These are phyloP conservation scores for Peromyscus aztecus DNA, from an alignment of 2,797 vertebrate genomes.

Conservation along the genomic window DNA sequence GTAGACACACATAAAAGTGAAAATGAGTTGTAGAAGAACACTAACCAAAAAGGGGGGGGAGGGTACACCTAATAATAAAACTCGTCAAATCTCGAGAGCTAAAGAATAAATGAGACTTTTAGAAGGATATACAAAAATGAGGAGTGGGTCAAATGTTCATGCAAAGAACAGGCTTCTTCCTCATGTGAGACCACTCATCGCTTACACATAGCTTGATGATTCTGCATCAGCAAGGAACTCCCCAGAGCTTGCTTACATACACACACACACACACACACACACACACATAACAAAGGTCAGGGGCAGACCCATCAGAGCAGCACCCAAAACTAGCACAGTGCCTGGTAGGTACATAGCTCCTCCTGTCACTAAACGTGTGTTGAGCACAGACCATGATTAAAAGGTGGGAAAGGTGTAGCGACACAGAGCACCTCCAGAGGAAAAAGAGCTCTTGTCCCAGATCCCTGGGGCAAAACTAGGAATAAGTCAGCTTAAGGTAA, in stretches of 20 bases:
- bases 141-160: background rate
- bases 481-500: conserved; percentile 72
- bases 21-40: conserved; percentile 20
- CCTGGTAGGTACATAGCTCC: background rate
- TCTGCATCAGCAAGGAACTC: background rate
- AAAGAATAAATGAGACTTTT: background rate
- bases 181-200: too few relatives aligned
- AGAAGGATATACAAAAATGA: background rate
- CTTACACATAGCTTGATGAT: background rate
- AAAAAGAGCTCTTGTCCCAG: conserved; percentile 26
- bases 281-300: background rate
- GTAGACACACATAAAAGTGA: background rate
- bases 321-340: background rate
- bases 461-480: conserved; percentile 59
- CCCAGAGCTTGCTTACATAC: background rate
- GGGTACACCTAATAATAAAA: background rate
- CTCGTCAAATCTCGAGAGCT: background rate
- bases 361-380: background rate
- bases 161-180: conserved; percentile 6
- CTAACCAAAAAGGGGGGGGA: background rate
- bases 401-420: background rate
- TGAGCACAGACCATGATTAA: background rate
- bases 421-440: background rate
- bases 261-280: background rate
- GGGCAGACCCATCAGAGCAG: background rate